Conservation (phyloP, 2,888 invertebrate genomes). For the Tenthredo livida region DNA sequence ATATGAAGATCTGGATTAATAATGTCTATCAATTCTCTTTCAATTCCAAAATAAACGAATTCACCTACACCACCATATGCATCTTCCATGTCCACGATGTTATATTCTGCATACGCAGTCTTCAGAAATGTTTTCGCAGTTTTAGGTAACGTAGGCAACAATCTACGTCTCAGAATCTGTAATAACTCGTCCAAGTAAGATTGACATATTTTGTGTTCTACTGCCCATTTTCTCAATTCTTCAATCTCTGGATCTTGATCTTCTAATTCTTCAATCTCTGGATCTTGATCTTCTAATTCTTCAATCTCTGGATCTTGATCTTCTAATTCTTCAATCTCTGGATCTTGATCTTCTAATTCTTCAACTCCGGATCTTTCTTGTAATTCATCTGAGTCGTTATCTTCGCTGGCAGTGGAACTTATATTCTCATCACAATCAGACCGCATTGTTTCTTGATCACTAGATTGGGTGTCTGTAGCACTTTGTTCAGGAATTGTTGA, state of each 20-base stretch:
- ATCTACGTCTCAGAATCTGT: slow-evolving; percentile 52
- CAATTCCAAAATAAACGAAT: slow-evolving; percentile 56
- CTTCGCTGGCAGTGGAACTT: background rate
- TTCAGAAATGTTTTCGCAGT: slow-evolving; percentile 56
- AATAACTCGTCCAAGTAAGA: slow-evolving; percentile 54
- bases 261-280: too few species aligned
- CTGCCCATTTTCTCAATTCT: too few species aligned
- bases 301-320: too few species aligned
- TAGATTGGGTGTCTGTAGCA: background rate
- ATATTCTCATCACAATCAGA: background rate
- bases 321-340: too few species aligned
- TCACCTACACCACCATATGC: slow-evolving; percentile 47
- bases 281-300: too few species aligned
- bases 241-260: too few species aligned
- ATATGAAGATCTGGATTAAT: background rate
- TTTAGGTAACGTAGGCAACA: slow-evolving; percentile 54
- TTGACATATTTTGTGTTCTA: slow-evolving; percentile 31
- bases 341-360: too few species aligned
- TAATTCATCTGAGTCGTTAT: background rate
- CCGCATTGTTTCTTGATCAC: background rate
- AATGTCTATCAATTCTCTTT: background rate
- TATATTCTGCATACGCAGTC: slow-evolving; percentile 48
- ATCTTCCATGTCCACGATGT: slow-evolving; percentile 50
- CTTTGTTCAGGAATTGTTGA: background rate
- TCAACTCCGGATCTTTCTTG: background rate